Evolutionary conservation across 1,140 invertebrate species (phyloP).

Genomic region (Drosophila nebulosa): DNA sequence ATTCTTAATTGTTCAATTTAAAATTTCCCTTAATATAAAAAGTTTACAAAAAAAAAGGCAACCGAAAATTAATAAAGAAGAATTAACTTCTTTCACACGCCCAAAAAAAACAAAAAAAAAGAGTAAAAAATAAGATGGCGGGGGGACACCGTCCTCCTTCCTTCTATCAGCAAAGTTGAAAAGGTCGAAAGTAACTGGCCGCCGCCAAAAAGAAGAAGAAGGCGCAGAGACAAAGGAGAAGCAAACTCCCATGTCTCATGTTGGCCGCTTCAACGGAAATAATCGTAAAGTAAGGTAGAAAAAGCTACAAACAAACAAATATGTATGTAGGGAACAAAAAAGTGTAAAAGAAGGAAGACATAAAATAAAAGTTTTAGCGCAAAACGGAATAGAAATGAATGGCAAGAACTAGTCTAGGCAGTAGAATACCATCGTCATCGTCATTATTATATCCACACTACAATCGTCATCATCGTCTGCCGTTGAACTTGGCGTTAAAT

Average conservation of each 20-base stretch:
- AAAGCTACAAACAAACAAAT: conserved; percentile 42
- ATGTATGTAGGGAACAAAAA: conserved; percentile 4
- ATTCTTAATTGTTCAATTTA: not conserved
- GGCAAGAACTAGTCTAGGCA: conserved; percentile 54
- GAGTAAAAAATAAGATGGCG: not conserved
- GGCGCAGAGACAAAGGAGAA: not conserved
- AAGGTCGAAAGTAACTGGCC: conserved; percentile 67
- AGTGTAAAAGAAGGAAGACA: conserved; percentile 48
- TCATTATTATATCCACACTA: conserved; percentile 32
- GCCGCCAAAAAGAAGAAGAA: not conserved
- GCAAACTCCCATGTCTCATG: conserved; percentile 33
- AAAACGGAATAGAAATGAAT: conserved; percentile 68
- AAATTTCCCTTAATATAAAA: conserved; percentile 1
- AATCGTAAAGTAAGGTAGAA: conserved; percentile 73
- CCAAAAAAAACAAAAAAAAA: conserved; percentile 52
- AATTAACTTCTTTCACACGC: conserved; percentile 69
- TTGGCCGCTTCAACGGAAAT: conserved; percentile 65
- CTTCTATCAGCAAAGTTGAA: conserved; percentile 41
- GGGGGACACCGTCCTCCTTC: not conserved
- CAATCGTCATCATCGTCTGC: conserved; percentile 44
- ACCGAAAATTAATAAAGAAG: conserved; percentile 10
- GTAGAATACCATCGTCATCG: conserved; percentile 20
- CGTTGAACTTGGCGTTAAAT: conserved; percentile 74
- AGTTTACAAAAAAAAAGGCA: not conserved
- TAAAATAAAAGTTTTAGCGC: conserved; percentile 72